phyloP scores from a whole-genome alignment of 2,797 vertebrate species.

The Miichthys miiuy region DNA sequence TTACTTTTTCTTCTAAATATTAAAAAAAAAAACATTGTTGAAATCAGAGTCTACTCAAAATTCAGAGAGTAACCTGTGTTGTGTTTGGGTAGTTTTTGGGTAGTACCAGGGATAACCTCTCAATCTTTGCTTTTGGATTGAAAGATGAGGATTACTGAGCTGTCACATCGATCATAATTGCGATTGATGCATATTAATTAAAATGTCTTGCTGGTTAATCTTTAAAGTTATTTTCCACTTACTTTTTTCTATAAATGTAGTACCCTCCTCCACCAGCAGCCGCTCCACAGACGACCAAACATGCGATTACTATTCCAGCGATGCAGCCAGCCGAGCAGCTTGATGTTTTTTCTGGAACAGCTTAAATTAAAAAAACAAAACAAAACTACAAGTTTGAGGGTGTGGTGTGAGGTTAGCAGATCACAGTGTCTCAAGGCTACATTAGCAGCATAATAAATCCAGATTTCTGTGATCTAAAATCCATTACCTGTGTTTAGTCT shows the following conservation, averaged over 20 bases:
- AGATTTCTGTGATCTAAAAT: too few relatives aligned
- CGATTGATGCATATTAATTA: too few relatives aligned
- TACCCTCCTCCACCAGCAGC: not conserved
- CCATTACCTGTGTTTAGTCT: too few relatives aligned
- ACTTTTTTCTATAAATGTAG: conserved; percentile 22
- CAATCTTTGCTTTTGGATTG: too few relatives aligned
- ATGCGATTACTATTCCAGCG: conserved; percentile 51
- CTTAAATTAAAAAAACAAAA: not conserved
- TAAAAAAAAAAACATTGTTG: conserved; percentile 1
- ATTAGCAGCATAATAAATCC: too few relatives aligned
- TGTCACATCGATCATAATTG: too few relatives aligned
- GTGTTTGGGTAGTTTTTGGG: not conserved
- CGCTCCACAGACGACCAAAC: conserved; percentile 16
- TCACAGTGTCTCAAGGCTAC: too few relatives aligned
- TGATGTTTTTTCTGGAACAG: not conserved
- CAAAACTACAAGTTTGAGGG: too few relatives aligned
- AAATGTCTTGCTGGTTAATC: not conserved
- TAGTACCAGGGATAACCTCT: too few relatives aligned
- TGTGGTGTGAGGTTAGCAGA: too few relatives aligned
- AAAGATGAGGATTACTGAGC: too few relatives aligned
- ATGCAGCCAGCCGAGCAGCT: conserved; percentile 41
- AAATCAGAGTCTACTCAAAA: not conserved
- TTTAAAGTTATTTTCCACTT: not conserved
- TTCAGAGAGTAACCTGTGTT: not conserved
- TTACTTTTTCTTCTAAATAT: not conserved